Evolutionary conservation across 2,888 invertebrate species (phyloP).

Genomic region (Synanthedon tipuliformis): DNA sequence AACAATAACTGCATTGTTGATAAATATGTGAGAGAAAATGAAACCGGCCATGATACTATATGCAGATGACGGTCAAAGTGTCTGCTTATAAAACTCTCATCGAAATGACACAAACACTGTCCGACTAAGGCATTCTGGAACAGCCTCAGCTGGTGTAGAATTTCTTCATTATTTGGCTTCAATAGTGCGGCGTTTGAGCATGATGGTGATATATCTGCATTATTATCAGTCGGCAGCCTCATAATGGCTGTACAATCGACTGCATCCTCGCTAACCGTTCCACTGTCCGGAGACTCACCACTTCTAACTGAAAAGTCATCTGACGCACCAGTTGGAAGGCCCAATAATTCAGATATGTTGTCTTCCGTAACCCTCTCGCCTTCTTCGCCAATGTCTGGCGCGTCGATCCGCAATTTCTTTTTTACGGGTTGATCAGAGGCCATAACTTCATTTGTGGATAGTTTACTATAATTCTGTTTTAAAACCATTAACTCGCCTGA

Average conservation of each 20-base stretch:
- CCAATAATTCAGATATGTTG: conserved; percentile 52
- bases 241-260: conserved; percentile 58
- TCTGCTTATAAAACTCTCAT: conserved; percentile 76
- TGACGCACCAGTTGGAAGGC: conserved; percentile 49
- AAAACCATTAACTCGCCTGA: conserved; percentile 71
- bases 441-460: conserved; percentile 73
- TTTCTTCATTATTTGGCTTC: conserved; percentile 48
- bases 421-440: conserved; percentile 86
- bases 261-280: conserved; percentile 63
- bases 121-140: conserved; percentile 77
- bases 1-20: conserved; percentile 87
- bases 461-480: conserved; percentile 66
- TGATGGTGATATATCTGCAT: conserved; percentile 50
- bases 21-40: conserved; percentile 77
- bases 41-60: conserved; percentile 59
- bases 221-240: conserved; percentile 40
- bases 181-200: conserved; percentile 45
- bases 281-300: conserved; percentile 62
- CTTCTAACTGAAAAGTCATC: conserved; percentile 50
- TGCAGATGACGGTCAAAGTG: conserved; percentile 76
- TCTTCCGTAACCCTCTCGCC: conserved; percentile 65
- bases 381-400: conserved; percentile 70
- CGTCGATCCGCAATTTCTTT: conserved; percentile 82
- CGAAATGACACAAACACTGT: conserved; percentile 83
- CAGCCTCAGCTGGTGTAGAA: conserved; percentile 64